Evolutionary conservation across 2,797 vertebrate genomes (phyloP), one percentile per base, ranked within the genome.

Genomic region (Anisognathus igniventris): DNA sequence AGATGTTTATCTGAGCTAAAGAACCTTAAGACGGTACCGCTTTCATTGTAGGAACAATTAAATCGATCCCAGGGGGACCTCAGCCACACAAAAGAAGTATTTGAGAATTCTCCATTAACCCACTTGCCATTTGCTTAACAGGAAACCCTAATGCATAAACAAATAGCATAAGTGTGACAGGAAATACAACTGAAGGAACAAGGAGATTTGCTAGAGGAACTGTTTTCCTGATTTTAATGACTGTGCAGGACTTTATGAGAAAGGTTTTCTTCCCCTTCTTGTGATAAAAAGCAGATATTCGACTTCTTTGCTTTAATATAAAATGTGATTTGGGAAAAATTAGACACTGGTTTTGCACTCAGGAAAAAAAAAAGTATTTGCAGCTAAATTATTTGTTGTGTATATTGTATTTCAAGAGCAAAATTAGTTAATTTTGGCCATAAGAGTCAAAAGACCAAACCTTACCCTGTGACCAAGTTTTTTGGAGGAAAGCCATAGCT

Each of bases 1-100:
- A 98, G 96, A 95, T 97, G 95, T 93, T 98, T 97, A 96, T 97
- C 96, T 95, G 97, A 96, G 96, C 92, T 96, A 93, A 84, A 96
- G 95, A 96, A 97, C 87, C 94, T 93, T 85, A 96, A 93, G 92
- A 92, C 20, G 35, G 79, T 90, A 89, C 90, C 4, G 67, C 92
- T 97, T 97, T 97, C 95, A 93, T 96, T 90, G 91, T 85, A 96
- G 89, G 92, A 97, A 95, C 86, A 92, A 96, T 98, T 96, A 97
- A 97, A 96, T 95, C 72, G 3, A 92, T 96, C 82, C 96, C 95
- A 83, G 31, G 45, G 80, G 93, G 91, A 95, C 71, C 44, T 68
- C 42, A 95, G 86, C 72, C 80, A 79, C 91, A 94, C 88, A 97
- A 92, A 92, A 96, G 96, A 97, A 96, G 83, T 95, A 97, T 96